Conservation (phyloP, 2,888 invertebrate genomes). For the Onchidella celtica region DNA sequence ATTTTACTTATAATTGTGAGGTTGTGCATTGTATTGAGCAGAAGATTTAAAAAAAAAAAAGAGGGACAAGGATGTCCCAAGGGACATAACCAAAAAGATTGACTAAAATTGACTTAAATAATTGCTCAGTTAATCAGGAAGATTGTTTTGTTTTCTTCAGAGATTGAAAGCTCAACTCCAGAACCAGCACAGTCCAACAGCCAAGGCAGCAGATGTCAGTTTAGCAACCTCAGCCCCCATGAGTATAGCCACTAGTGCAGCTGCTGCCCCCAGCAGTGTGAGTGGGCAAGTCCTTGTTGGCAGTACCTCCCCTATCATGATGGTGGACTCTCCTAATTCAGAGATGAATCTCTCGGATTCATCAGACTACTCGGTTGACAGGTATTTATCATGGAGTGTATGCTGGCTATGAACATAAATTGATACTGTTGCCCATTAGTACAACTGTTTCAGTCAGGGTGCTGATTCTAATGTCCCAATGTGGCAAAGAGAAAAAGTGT, state of each 20-base stretch:
- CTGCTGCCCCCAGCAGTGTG: slow-evolving; percentile 18
- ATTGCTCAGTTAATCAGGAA: too few species aligned
- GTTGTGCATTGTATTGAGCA: too few species aligned
- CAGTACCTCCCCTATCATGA: slow-evolving; percentile 47
- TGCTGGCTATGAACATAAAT: neutral
- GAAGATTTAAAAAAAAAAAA: too few species aligned
- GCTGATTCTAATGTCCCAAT: too few species aligned
- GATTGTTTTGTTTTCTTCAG: slow-evolving; percentile 44
- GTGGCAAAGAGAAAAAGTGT: too few species aligned
- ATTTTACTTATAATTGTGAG: too few species aligned
- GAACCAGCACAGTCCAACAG: slow-evolving; percentile 40
- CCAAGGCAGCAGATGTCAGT: slow-evolving; percentile 14
- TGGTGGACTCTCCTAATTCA: slow-evolving; percentile 48
- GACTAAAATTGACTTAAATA: too few species aligned
- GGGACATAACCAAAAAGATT: too few species aligned
- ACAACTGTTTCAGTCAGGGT: too few species aligned
- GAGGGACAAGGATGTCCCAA: too few species aligned
- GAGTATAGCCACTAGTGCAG: neutral
- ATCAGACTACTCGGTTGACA: slow-evolving; percentile 45
- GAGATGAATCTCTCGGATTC: slow-evolving; percentile 50
- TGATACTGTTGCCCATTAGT: too few species aligned
- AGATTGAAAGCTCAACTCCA: slow-evolving; percentile 58
- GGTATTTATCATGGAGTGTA: neutral
- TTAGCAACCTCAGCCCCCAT: neutral
- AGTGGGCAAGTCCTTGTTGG: slow-evolving; percentile 38